Evolutionary conservation across 2,113 vertebrate genomes (phyloP).

Genomic region (Equus quagga): DNA sequence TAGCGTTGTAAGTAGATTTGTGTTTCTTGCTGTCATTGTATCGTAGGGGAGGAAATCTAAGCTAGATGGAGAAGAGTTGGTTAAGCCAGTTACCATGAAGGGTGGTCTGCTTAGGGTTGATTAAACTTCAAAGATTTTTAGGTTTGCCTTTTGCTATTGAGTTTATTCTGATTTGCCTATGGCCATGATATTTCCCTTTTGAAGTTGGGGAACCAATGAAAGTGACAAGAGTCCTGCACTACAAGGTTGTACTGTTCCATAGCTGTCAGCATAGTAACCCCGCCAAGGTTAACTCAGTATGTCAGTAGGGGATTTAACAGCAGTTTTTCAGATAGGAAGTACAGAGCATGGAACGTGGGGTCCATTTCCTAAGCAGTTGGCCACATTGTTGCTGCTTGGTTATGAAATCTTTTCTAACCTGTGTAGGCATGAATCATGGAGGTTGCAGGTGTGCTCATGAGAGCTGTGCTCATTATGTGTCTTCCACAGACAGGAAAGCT

Average conservation of each 20-base stretch:
- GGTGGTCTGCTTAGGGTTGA: background rate
- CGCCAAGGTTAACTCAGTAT: accelerated
- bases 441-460: background rate
- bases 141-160: background rate
- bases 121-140: background rate
- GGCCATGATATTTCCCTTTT: background rate
- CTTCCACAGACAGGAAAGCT: constrained; percentile 92
- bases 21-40: background rate
- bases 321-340: background rate
- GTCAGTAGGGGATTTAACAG: background rate
- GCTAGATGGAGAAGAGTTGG: background rate
- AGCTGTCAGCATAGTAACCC: background rate
- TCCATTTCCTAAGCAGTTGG: background rate
- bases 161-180: background rate
- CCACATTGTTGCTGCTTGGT: background rate
- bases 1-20: background rate
- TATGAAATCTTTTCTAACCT: background rate
- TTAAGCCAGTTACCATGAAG: background rate
- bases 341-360: accelerated
- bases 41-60: background rate
- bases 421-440: background rate
- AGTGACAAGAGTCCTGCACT: background rate
- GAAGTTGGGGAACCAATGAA: background rate
- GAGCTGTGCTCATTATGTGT: background rate
- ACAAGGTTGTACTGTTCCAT: accelerated